phyloP scores from a whole-genome alignment of 2,113 vertebrate species.

The Alligator sinensis region DNA sequence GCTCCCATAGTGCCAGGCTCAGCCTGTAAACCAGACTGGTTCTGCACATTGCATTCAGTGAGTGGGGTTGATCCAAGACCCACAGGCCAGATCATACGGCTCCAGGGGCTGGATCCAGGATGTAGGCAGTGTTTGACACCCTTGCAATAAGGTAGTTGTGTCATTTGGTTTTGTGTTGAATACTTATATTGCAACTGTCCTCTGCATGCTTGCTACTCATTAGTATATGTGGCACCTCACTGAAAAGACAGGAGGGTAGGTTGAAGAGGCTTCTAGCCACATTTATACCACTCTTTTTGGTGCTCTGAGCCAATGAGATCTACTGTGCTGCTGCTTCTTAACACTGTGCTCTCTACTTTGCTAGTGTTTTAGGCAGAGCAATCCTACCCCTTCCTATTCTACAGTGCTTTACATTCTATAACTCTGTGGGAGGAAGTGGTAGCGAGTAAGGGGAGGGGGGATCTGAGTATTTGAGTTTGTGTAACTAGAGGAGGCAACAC shows the following conservation, averaged over 20 bases:
- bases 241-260: not conserved
- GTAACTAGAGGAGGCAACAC: fast-evolving
- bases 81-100: too few relatives aligned
- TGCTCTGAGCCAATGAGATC: not conserved
- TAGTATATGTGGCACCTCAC: not conserved
- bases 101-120: too few relatives aligned
- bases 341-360: not conserved
- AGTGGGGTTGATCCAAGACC: too few relatives aligned
- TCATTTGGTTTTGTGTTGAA: conserved; percentile 38
- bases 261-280: not conserved
- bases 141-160: not conserved
- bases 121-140: too few relatives aligned
- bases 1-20: too few relatives aligned
- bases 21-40: too few relatives aligned
- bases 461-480: fast-evolving
- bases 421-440: not conserved
- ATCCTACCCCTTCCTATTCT: not conserved
- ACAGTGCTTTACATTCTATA: not conserved
- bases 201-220: not conserved
- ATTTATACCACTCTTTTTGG: not conserved
- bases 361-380: not conserved
- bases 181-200: conserved; percentile 34
- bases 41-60: too few relatives aligned
- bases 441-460: not conserved
- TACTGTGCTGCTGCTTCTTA: not conserved